Evolutionary conservation across 2,113 vertebrate species (phyloP).

Genomic region (Sturnus vulgaris): DNA sequence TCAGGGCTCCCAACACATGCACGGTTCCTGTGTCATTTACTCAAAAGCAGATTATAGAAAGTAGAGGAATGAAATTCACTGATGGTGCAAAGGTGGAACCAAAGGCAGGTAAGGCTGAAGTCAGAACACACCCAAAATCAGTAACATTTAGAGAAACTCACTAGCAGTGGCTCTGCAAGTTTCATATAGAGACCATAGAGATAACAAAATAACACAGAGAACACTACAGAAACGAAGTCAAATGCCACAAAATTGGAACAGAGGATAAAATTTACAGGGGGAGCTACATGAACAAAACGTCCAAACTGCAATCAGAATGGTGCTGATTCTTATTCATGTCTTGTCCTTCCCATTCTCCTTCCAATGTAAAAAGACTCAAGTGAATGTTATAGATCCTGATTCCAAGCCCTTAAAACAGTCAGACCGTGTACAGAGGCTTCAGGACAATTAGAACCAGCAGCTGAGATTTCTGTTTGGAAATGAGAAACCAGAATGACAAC

Average conservation of each 20-base stretch:
- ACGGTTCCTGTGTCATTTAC: constrained; percentile 5
- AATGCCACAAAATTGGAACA: neutral
- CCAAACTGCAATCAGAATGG: neutral
- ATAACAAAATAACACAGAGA: neutral
- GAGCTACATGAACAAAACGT: neutral
- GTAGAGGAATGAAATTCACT: neutral
- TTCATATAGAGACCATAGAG: neutral
- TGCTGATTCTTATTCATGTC: neutral
- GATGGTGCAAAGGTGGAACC: neutral
- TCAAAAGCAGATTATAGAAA: neutral
- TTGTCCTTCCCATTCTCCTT: neutral
- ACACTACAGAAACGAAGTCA: neutral
- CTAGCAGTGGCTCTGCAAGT: neutral
- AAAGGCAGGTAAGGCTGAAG: neutral
- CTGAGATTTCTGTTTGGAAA: neutral
- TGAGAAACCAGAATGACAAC: neutral
- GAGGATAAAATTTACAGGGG: neutral
- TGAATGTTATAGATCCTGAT: neutral
- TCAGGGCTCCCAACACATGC: neutral
- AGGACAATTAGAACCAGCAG: neutral
- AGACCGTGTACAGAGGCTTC: neutral
- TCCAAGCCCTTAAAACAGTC: neutral
- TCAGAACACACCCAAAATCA: neutral
- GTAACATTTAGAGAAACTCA: neutral
- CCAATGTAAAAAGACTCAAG: neutral